Evolutionary conservation across 1,140 invertebrate species (phyloP).

Genomic region (Eueides isabella): DNA sequence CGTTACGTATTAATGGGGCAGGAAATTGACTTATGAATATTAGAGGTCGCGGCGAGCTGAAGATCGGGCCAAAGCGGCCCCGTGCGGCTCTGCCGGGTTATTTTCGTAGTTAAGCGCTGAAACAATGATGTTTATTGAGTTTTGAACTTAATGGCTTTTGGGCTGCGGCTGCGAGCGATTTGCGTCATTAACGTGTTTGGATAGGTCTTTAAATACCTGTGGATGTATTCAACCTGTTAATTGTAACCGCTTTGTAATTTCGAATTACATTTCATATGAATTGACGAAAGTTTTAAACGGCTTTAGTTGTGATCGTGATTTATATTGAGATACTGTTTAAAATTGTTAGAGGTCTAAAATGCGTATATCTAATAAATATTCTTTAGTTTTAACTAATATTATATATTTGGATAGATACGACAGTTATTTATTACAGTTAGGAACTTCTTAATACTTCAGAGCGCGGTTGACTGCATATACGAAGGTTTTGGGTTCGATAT

Average conservation of each 20-base stretch:
- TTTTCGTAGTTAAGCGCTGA: constrained; percentile 77
- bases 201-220: constrained; percentile 51
- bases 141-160: constrained; percentile 74
- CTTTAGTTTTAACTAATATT: neutral
- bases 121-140: constrained; percentile 79
- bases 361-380: neutral
- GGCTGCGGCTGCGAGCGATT: constrained; percentile 62
- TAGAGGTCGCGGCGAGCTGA: constrained; percentile 72
- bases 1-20: constrained; percentile 82
- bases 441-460: too few relatives aligned
- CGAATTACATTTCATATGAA: constrained; percentile 16
- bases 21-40: constrained; percentile 83
- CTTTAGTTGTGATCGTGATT: constrained; percentile 16
- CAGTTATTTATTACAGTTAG: too few relatives aligned
- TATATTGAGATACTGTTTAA: too few relatives aligned
- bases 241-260: constrained; percentile 34
- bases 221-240: constrained; percentile 42
- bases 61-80: constrained; percentile 76
- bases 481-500: too few relatives aligned
- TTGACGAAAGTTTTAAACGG: constrained; percentile 9
- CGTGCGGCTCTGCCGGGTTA: constrained; percentile 64
- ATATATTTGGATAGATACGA: too few relatives aligned
- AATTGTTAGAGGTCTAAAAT: neutral
- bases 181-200: constrained; percentile 72
- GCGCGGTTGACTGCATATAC: too few relatives aligned